Percentiles rank a stretch among this genome's conserved stretches.
These are phyloP conservation scores for Leucopsar rothschildi DNA, from an alignment of 2,113 vertebrate species.

Conservation along the genomic window DNA sequence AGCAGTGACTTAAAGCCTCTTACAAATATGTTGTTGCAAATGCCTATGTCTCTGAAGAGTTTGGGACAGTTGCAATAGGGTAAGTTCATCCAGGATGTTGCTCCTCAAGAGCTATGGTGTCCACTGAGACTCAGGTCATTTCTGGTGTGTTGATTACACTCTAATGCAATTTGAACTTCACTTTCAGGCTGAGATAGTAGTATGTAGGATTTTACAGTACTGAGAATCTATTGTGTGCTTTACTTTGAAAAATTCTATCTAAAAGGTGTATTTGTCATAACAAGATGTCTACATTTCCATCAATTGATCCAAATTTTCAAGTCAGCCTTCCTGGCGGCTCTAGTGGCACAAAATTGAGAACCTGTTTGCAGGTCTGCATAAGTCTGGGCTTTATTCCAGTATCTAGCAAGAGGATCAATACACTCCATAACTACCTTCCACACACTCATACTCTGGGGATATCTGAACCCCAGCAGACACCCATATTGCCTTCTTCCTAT, in stretches of 20 bases:
- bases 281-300: not conserved
- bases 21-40: not conserved
- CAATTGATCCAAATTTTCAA: not conserved
- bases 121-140: not conserved
- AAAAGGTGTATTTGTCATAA: not conserved
- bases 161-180: not conserved
- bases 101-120: not conserved
- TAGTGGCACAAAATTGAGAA: not conserved
- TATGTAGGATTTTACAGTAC: not conserved
- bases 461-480: not conserved
- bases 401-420: not conserved
- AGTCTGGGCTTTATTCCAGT: constrained; percentile 24
- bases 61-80: not conserved
- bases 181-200: not conserved
- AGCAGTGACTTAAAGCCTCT: constrained; percentile 12
- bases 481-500: not conserved
- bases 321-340: not conserved
- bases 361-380: not conserved
- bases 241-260: not conserved
- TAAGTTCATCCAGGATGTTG: not conserved
- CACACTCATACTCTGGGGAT: not conserved
- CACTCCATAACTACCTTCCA: not conserved
- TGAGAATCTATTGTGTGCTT: not conserved
- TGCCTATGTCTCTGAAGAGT: not conserved
- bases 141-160: not conserved